Percentiles rank a stretch among this genome's conserved stretches.
Evolutionary conservation across 1,140 invertebrate genomes (phyloP).

Genomic region (Agrypnia vestita): DNA sequence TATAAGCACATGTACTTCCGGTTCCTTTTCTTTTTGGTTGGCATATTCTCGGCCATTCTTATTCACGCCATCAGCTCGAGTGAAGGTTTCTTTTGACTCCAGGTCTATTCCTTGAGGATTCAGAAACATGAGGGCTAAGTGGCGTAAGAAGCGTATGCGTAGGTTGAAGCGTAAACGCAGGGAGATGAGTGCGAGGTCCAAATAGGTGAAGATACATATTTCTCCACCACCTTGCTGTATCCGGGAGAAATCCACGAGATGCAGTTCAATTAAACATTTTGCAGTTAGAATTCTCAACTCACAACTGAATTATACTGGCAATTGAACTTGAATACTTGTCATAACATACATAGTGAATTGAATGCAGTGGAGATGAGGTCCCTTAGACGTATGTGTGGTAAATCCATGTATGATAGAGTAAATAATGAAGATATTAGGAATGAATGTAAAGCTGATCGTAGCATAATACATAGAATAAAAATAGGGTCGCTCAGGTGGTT

Average conservation of each 20-base stretch:
- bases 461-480: too few species aligned
- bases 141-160: slow-evolving; percentile 96
- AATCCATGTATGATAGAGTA: too few species aligned
- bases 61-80: slow-evolving; percentile 47
- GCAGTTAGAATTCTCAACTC: slow-evolving; percentile 27
- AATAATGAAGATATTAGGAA: too few species aligned
- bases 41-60: slow-evolving; percentile 47
- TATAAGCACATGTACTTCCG: slow-evolving; percentile 26
- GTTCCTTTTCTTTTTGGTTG: neutral
- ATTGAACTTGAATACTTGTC: slow-evolving; percentile 24
- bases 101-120: slow-evolving; percentile 27
- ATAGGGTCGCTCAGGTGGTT: too few species aligned
- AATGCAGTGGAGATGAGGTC: too few species aligned
- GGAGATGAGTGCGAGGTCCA: slow-evolving; percentile 96
- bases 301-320: slow-evolving; percentile 23
- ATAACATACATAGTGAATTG: slow-evolving; percentile 29
- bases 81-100: slow-evolving; percentile 43
- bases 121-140: slow-evolving; percentile 69
- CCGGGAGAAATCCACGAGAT: slow-evolving; percentile 16
- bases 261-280: slow-evolving; percentile 5
- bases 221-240: slow-evolving; percentile 8
- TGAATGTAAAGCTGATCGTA: too few species aligned
- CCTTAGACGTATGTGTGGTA: too few species aligned
- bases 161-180: slow-evolving; percentile 96
- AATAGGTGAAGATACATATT: slow-evolving; percentile 74